Evolutionary conservation across 92 coral and sea anemone species (phyloP).

Genomic region (Paragorgia papillata): DNA sequence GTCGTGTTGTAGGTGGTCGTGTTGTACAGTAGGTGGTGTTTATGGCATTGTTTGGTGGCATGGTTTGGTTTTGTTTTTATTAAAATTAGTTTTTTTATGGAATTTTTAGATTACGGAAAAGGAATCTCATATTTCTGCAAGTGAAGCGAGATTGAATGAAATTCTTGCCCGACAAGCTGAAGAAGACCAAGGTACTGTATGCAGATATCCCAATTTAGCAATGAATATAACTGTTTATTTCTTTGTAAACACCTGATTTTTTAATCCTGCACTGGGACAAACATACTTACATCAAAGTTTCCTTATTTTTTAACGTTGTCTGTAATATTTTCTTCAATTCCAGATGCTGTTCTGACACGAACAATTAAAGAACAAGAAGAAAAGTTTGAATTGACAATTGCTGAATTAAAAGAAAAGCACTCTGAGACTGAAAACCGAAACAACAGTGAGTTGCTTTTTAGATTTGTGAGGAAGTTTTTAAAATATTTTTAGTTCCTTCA

Average conservation of each 20-base stretch:
- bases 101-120: conserved; percentile 74
- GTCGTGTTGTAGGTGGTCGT: no score
- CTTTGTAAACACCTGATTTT: no score
- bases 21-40: no score
- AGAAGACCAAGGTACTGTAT: conserved; percentile 33
- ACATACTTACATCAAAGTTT: not conserved
- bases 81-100: no score
- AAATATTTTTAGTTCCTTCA: no score
- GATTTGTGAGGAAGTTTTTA: no score
- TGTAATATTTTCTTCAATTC: conserved; percentile 7
- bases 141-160: conserved; percentile 81
- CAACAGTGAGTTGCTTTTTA: conserved; percentile 62
- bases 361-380: conserved; percentile 68
- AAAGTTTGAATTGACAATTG: conserved; percentile 59
- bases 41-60: no score
- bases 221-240: no score
- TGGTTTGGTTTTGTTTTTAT: no score
- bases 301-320: no score
- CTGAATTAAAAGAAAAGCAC: conserved; percentile 71
- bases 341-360: conserved; percentile 58
- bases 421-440: conserved; percentile 69
- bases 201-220: no score
- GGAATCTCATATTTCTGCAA: conserved; percentile 81
- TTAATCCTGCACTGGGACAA: not conserved
- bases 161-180: conserved; percentile 70